phyloP scores from a whole-genome alignment of 2,113 vertebrate species.

The Maccullochella peelii region DNA sequence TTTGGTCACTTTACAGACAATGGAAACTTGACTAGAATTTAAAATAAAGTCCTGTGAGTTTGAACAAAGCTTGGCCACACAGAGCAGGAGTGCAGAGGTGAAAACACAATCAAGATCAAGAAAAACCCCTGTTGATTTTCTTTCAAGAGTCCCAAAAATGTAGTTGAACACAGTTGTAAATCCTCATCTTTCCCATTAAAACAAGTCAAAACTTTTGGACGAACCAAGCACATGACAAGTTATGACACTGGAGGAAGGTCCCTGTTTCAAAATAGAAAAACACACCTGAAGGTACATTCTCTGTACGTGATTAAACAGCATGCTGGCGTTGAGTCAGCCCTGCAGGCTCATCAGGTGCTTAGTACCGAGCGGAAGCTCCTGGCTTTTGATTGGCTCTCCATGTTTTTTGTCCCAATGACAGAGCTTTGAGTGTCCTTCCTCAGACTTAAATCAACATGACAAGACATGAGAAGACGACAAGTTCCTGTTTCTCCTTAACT shows the following conservation, averaged over 20 bases:
- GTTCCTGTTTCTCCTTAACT: neutral
- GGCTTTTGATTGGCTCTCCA: constrained; percentile 26
- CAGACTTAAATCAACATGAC: constrained; percentile 44
- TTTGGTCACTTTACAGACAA: neutral
- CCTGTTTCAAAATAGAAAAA: constrained; percentile 56
- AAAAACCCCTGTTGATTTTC: neutral
- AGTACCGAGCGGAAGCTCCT: neutral
- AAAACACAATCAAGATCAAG: neutral
- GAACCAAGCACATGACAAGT: neutral
- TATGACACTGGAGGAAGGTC: neutral
- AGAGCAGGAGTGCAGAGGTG: neutral
- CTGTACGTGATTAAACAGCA: constrained; percentile 52
- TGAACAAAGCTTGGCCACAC: neutral
- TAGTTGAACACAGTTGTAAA: neutral
- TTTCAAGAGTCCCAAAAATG: neutral
- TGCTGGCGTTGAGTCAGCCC: constrained; percentile 49
- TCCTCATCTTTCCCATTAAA: neutral
- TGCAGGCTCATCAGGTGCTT: constrained; percentile 44
- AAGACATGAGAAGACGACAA: constrained; percentile 34
- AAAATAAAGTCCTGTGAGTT: neutral
- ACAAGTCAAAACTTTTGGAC: neutral
- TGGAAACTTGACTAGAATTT: neutral
- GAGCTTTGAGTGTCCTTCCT: constrained; percentile 42
- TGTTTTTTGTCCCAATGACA: constrained; percentile 12
- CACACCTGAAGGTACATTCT: constrained; percentile 58